Base-by-base conservation (phyloP, 2,113 vertebrate species). In the Eolophus roseicapilla region DNA sequence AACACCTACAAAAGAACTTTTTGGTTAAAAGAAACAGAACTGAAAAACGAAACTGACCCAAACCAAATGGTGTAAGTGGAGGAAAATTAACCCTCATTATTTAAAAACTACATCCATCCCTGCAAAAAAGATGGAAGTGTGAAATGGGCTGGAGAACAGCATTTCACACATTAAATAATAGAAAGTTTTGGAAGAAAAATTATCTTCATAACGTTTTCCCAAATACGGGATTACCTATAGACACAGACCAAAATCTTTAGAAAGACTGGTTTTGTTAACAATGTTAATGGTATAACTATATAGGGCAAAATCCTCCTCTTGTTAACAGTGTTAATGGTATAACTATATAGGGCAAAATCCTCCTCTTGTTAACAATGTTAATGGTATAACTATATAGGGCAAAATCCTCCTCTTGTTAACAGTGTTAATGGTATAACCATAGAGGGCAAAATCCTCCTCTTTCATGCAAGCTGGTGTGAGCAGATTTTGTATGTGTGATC, bases 221-320 rank as follows among this genome's bases (percentile, higher is more conserved):
- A 82, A 43, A 81, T 60, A 50, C 0, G 0, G 7, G 9, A 70
- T 77, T 65, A 80, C 60, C 23, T 73, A 55, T 0, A 1, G 63
- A 43, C 3, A 3, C 9, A 47, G 28, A 87, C 3, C 41, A 85
- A 65, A 60, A 57, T 17, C 25, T 59, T 70, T 9, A 7, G 6
- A 44, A 41, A 57, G 28, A 15, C 5, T 28, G 19, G 7, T 39
- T 92, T 59, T 59, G 53, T 28, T 75, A 39, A 23, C 70, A 94
- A 53, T 31, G 15, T 17, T 19, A 55, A 44, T 3, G 1, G 35
- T 9, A 0, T 11, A 50, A 39, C 4, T n/a, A 47, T 29, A 39
- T 39, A 39, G 39, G 39, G 39, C 39, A 39, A 39, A 39, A 39
- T 39, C 39, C 46, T 74, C 52, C 27, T 39, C 37, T 39, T 39